phyloP scores from a whole-genome alignment of 2,113 vertebrate species.

The Tetrax tetrax region DNA sequence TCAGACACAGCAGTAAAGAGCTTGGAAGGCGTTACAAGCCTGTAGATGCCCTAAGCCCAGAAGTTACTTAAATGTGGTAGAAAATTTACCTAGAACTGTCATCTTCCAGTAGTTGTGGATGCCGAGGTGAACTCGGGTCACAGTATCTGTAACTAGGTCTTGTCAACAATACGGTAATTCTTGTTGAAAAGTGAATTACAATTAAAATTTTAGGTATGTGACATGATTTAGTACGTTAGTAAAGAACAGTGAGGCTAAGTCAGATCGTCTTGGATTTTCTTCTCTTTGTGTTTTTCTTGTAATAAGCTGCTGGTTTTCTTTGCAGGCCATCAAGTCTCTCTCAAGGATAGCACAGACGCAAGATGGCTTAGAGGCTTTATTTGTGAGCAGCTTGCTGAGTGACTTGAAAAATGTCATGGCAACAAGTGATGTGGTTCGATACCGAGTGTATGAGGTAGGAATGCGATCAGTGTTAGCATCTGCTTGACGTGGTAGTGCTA shows the following conservation, averaged over 20 bases:
- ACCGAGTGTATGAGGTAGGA: conserved; percentile 92
- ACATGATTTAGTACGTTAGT: neutral
- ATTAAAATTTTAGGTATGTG: accelerated
- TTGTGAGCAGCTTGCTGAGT: conserved; percentile 82
- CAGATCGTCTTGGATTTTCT: accelerated
- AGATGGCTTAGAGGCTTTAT: conserved; percentile 86
- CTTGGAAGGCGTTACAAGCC: neutral
- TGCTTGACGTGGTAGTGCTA: accelerated
- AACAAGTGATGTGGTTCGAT: conserved; percentile 86
- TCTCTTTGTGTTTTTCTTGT: neutral
- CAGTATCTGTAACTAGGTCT: neutral
- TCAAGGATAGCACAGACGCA: conserved; percentile 82
- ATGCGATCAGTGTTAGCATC: neutral
- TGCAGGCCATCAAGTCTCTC: conserved; percentile 87
- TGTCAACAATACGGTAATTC: neutral
- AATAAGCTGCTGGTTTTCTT: neutral
- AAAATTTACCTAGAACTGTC: neutral
- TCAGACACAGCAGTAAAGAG: no score
- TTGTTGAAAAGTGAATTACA: neutral
- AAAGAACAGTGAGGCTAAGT: accelerated
- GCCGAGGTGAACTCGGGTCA: neutral
- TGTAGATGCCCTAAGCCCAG: neutral
- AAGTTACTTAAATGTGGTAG: neutral
- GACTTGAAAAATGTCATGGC: conserved; percentile 89
- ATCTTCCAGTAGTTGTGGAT: neutral